Evolutionary conservation across 2,113 vertebrate species (phyloP).

Genomic region (Cynopterus brachyotis): DNA sequence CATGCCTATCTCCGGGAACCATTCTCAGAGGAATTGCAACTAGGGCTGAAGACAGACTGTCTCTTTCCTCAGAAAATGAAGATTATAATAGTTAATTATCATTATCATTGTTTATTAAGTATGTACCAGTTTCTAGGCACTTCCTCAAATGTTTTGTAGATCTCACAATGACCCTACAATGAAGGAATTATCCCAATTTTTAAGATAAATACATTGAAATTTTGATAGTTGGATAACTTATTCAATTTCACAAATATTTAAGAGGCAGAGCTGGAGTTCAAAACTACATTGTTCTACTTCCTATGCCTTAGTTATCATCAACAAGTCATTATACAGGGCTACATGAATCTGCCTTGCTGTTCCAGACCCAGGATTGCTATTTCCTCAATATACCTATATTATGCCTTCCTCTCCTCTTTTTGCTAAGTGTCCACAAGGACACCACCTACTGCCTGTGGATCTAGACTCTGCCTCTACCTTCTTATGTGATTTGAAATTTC

Average conservation of each 20-base stretch:
- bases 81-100: neutral
- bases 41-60: neutral
- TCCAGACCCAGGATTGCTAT: neutral
- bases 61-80: neutral
- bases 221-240: neutral
- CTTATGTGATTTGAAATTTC: neutral
- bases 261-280: neutral
- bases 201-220: neutral
- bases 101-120: neutral
- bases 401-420: neutral
- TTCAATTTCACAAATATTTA: neutral
- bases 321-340: neutral
- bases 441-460: neutral
- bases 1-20: neutral
- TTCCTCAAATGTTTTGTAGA: neutral
- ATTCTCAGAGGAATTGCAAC: neutral
- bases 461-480: neutral
- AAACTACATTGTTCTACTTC: neutral
- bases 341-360: neutral
- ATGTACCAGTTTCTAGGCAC: neutral
- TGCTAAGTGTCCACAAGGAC: neutral
- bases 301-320: neutral
- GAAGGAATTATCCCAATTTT: neutral
- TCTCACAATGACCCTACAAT: neutral
- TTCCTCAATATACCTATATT: neutral